Base-by-base conservation (phyloP, 2,888 invertebrate genomes). In the Penaeus monodon region DNA sequence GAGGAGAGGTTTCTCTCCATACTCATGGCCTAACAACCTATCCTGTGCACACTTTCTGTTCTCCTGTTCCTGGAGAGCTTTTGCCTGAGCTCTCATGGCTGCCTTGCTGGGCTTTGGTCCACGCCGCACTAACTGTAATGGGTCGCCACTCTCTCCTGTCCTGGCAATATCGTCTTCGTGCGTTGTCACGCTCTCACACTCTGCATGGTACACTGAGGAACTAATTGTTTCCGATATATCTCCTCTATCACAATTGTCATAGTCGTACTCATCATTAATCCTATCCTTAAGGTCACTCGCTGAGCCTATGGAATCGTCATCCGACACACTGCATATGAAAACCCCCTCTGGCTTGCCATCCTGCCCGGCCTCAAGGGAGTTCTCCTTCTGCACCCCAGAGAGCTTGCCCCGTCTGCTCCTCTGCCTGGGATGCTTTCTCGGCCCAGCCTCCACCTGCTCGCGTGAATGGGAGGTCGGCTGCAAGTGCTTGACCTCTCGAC, bases 1-100 rank as follows among this genome's bases (percentile, higher is more conserved):
- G 8, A 96, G 92, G 68, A 96, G 92, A 1, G 96, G 96, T 90
- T 94, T 94, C 89, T 95, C 96, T 0, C 96, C 96, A 91, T 95
- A 96, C 90, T 95, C 95, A 92, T 96, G 96, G 0, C 96, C 95
- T 12, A 96, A 94, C 89, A 96, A 94, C 33, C 85, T 80, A 79
- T 90, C 90, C 44, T 84, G 88, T 33, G 92, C 90, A 85, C 92
- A 92, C 20, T 84, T 80, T 49, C 78, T 66, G 65, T 73, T 90
- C 84, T 90, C 90, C 68, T 89, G 89, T 74, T 90, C 90, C 68
- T 84, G 84, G 10, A 88, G 82, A 44, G 90, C 90, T 57, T 84
- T 81, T n/a, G 90, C 90, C n/a, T 88, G 84, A n/a, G 90, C 90
- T 63, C 90, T 85, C 80, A 90, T 80, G 29, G 88, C 88, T n/a